These are phyloP conservation scores for Scophthalmus maximus DNA, from an alignment of 2,113 vertebrate genomes.

Conservation along the genomic window DNA sequence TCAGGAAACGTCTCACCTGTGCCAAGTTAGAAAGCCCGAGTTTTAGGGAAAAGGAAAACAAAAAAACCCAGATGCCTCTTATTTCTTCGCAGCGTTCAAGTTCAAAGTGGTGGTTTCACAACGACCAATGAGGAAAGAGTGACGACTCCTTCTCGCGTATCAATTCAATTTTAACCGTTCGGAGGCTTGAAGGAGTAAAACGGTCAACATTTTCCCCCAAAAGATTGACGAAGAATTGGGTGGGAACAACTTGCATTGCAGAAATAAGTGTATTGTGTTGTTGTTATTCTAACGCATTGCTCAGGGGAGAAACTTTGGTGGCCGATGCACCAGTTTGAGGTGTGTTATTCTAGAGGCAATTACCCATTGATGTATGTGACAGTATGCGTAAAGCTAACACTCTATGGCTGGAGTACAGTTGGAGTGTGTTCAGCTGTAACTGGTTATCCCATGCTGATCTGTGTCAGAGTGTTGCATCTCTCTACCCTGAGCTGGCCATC, in stretches of 20 bases:
- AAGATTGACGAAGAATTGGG: background rate
- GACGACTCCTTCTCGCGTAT: background rate
- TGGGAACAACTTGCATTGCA: background rate
- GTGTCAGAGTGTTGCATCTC: background rate
- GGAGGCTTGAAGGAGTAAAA: background rate
- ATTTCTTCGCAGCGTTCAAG: background rate
- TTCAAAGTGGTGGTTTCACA: background rate
- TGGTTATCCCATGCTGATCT: constrained; percentile 9
- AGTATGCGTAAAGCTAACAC: too few species aligned
- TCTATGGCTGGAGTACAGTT: background rate
- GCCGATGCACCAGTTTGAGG: background rate
- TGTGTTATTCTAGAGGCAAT: background rate
- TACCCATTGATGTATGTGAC: background rate
- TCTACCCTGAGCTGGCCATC: constrained; percentile 10
- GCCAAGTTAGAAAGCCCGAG: background rate
- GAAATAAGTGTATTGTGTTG: background rate
- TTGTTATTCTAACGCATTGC: background rate
- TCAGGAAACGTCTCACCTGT: too few species aligned
- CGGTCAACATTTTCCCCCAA: background rate
- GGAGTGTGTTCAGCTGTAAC: background rate
- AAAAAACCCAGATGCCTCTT: background rate
- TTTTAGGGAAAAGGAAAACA: background rate
- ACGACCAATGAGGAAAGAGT: background rate
- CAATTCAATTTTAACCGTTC: background rate
- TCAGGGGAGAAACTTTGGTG: background rate